Evolutionary conservation across 2,797 vertebrate species (phyloP).

Genomic region (Sciurus carolinensis): DNA sequence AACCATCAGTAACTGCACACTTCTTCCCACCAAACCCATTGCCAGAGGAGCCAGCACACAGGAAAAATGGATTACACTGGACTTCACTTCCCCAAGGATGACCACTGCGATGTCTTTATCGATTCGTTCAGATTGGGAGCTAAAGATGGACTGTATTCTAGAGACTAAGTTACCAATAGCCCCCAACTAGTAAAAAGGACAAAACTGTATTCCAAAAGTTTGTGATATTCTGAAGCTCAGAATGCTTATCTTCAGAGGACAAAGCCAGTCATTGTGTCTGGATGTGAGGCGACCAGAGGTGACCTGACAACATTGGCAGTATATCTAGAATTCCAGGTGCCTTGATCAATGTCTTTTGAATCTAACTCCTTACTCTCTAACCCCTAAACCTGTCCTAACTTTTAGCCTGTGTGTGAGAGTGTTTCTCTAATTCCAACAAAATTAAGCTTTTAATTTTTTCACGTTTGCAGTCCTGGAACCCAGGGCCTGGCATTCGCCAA

Average conservation of each 20-base stretch:
- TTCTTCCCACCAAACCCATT: slow-evolving; percentile 67
- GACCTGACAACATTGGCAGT: not conserved
- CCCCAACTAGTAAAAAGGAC: not conserved
- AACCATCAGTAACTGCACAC: slow-evolving; percentile 64
- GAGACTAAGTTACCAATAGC: not conserved
- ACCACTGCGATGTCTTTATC: not conserved
- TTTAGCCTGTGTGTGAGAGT: not conserved
- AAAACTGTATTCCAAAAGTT: not conserved
- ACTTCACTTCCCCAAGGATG: slow-evolving; percentile 54
- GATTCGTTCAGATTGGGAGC: slow-evolving; percentile 28
- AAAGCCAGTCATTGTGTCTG: not conserved
- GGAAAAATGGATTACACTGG: slow-evolving; percentile 47
- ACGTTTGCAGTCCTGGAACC: not conserved
- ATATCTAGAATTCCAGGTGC: not conserved
- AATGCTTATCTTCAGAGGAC: not conserved
- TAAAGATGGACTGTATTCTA: slow-evolving; percentile 9
- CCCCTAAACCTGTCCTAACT: not conserved
- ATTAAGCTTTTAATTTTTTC: not conserved
- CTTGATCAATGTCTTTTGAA: not conserved
- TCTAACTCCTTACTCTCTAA: not conserved
- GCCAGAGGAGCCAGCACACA: slow-evolving; percentile 42
- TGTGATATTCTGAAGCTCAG: not conserved
- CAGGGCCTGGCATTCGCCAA: not conserved
- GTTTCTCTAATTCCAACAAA: not conserved
- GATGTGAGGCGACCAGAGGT: not conserved